Evolutionary conservation across 2,797 vertebrate species (phyloP).

Genomic region (Hozukius guyotensis): DNA sequence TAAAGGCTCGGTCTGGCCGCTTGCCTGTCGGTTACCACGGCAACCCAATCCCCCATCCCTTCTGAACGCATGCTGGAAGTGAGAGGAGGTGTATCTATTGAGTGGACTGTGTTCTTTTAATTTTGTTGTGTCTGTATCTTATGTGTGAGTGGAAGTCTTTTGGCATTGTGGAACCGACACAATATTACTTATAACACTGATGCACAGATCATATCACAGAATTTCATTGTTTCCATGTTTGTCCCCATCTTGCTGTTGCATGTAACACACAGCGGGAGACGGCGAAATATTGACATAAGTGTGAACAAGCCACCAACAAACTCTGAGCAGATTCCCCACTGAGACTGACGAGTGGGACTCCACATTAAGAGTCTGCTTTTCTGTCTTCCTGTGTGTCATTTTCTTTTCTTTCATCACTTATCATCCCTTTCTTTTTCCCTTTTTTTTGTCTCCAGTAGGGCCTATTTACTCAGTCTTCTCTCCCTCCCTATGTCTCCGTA

Average conservation of each 20-base stretch:
- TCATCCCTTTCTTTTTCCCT: neutral
- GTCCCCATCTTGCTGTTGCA: neutral
- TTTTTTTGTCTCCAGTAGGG: neutral
- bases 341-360: neutral
- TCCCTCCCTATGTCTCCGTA: neutral
- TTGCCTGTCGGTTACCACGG: slow-evolving; percentile 36
- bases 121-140: neutral
- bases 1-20: neutral
- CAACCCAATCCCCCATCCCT: slow-evolving; percentile 24
- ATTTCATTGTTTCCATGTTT: neutral
- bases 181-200: neutral
- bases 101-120: neutral
- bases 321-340: neutral
- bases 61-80: neutral
- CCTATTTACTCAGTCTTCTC: neutral
- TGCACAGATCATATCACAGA: neutral
- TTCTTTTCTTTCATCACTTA: neutral
- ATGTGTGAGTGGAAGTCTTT: neutral
- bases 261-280: neutral
- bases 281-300: neutral
- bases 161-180: neutral
- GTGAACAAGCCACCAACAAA: slow-evolving; percentile 17
- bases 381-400: neutral
- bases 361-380: neutral
- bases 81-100: neutral